Evolutionary conservation across 2,888 invertebrate species (phyloP).

Genomic region (Eristalis arbustorum): DNA sequence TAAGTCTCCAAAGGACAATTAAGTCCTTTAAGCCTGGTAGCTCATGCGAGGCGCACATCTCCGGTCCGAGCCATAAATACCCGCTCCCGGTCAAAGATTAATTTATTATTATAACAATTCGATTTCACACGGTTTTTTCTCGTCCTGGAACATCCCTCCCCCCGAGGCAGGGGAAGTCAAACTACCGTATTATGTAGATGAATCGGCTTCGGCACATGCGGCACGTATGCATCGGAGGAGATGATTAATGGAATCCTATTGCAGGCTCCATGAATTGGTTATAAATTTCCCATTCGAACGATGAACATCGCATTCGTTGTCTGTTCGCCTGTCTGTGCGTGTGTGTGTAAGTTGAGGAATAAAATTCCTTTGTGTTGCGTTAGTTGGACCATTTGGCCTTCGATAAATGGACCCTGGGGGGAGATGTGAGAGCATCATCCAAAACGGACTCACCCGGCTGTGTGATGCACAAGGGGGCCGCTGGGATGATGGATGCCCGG

Average conservation of each 20-base stretch:
- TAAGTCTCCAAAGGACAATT: constrained; percentile 50
- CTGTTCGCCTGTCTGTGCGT: background rate
- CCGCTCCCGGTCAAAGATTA: constrained; percentile 46
- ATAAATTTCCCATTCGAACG: constrained; percentile 41
- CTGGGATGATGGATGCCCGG: constrained; percentile 38
- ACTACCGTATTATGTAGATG: background rate
- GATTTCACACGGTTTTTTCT: constrained; percentile 11
- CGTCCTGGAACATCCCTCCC: background rate
- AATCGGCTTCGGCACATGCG: constrained; percentile 23
- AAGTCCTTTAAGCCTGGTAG: constrained; percentile 27
- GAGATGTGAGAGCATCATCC: constrained; percentile 18
- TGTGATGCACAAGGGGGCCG: constrained; percentile 18
- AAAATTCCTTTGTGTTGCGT: constrained; percentile 31
- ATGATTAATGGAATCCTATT: constrained; percentile 51
- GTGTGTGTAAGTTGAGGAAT: constrained; percentile 27
- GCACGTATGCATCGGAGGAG: constrained; percentile 46
- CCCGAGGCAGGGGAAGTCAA: background rate
- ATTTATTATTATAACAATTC: constrained; percentile 59
- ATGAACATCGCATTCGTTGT: constrained; percentile 4
- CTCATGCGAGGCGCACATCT: background rate
- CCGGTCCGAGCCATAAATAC: constrained; percentile 23
- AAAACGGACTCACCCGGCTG: constrained; percentile 18
- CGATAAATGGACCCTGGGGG: constrained; percentile 48
- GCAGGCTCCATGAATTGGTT: constrained; percentile 53
- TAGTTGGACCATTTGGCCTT: constrained; percentile 38